Conservation (phyloP, 2,797 vertebrate genomes). For the Hozukius guyotensis region DNA sequence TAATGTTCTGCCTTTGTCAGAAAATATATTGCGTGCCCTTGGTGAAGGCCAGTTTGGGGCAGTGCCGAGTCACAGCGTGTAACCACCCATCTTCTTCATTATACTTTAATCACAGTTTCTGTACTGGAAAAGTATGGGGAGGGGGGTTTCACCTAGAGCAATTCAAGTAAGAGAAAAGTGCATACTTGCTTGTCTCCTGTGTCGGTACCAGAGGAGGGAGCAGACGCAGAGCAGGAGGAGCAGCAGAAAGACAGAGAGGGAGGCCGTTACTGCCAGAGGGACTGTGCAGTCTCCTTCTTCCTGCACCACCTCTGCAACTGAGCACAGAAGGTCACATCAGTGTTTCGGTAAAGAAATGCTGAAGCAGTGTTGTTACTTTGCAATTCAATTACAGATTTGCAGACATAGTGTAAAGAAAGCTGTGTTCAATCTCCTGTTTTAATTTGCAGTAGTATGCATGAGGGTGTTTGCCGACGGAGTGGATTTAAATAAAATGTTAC, state of each 20-base stretch:
- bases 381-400: slow-evolving; percentile 37
- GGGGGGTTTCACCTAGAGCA: slow-evolving; percentile 37
- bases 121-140: slow-evolving; percentile 3
- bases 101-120: slow-evolving; percentile 72
- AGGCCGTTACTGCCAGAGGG: slow-evolving; percentile 52
- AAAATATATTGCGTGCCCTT: slow-evolving; percentile 67
- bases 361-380: slow-evolving; percentile 7
- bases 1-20: slow-evolving; percentile 64
- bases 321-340: slow-evolving; percentile 46
- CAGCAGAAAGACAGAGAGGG: slow-evolving; percentile 60
- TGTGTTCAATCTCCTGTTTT: slow-evolving; percentile 29
- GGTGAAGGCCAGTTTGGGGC: slow-evolving; percentile 58
- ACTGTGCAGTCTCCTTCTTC: slow-evolving; percentile 53
- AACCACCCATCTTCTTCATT: slow-evolving; percentile 65
- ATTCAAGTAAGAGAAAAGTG: slow-evolving; percentile 56
- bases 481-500: slow-evolving; percentile 10
- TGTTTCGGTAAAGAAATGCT: slow-evolving; percentile 25
- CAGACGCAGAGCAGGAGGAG: slow-evolving; percentile 71
- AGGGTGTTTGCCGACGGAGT: neutral
- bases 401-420: slow-evolving; percentile 6
- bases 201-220: slow-evolving; percentile 67
- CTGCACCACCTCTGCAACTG: slow-evolving; percentile 74
- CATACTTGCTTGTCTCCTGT: slow-evolving; percentile 71
- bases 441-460: slow-evolving; percentile 6
- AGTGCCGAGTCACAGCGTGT: slow-evolving; percentile 50